A percentile compares a stretch with the other conserved stretches of the same genome.
phyloP scores from a whole-genome alignment of 2,113 vertebrate genomes.

The Halcyon senegalensis region DNA sequence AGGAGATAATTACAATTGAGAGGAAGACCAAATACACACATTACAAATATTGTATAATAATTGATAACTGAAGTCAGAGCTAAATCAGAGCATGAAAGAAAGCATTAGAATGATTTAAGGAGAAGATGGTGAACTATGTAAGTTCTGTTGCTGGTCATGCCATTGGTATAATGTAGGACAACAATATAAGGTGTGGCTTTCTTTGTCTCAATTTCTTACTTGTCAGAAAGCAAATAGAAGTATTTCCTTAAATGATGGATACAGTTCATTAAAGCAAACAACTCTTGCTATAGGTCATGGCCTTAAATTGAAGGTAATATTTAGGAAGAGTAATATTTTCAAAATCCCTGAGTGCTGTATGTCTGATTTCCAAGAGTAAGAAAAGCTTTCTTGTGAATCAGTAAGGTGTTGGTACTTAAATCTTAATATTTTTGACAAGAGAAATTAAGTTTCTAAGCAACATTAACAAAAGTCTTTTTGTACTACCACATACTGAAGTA shows the following conservation, averaged over 20 bases:
- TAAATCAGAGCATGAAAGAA: not conserved
- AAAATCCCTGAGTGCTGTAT: not conserved
- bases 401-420: not conserved
- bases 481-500: not conserved
- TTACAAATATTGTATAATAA: not conserved
- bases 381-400: not conserved
- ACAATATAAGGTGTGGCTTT: not conserved
- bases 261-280: not conserved
- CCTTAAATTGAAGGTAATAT: not conserved
- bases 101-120: not conserved
- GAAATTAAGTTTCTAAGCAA: not conserved
- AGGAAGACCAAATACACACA: not conserved
- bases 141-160: not conserved
- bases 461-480: not conserved
- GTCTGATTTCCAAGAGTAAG: not conserved
- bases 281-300: not conserved
- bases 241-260: not conserved
- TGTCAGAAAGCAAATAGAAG: not conserved
- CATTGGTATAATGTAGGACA: not conserved
- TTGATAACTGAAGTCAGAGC: not conserved
- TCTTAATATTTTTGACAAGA: not conserved
- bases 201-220: not conserved
- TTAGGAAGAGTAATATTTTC: not conserved
- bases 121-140: not conserved
- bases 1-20: not conserved